These are phyloP conservation scores for Prosapia bicincta DNA, from an alignment of 2,888 invertebrate genomes.

Conservation along the genomic window DNA sequence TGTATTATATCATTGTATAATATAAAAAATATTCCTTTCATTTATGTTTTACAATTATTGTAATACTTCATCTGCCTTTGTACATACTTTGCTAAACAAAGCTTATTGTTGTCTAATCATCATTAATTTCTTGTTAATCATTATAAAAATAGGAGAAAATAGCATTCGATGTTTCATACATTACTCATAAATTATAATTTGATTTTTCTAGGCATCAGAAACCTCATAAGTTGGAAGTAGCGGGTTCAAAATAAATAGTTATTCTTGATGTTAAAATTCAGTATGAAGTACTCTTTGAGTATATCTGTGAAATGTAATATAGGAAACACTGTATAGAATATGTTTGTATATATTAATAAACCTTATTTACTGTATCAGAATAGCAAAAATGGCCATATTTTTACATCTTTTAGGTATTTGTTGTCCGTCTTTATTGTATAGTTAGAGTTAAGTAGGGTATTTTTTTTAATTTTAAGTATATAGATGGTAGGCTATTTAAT, in stretches of 20 bases:
- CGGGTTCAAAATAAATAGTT: constrained; percentile 20
- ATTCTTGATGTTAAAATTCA: constrained; percentile 10
- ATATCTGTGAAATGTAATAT: not conserved
- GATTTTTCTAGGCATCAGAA: not conserved
- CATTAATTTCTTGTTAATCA: not conserved
- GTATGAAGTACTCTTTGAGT: not conserved
- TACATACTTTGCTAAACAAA: not conserved
- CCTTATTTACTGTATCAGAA: not conserved
- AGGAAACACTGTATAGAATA: not conserved
- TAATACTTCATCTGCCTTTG: not conserved
- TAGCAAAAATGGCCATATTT: too few relatives aligned
- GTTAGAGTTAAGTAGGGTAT: too few relatives aligned
- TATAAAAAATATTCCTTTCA: not conserved
- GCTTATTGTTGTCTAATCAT: not conserved
- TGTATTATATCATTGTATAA: not conserved
- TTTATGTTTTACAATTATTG: not conserved
- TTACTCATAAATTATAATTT: not conserved
- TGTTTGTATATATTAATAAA: not conserved
- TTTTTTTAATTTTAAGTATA: too few relatives aligned
- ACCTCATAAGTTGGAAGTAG: constrained; percentile 19
- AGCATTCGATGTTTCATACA: not conserved
- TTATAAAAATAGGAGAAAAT: not conserved
- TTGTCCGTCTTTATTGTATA: too few relatives aligned
- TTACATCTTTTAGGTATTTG: too few relatives aligned
- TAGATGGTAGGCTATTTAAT: too few relatives aligned